A percentile compares a stretch with the other conserved stretches of the same genome.
These are phyloP conservation scores for Pyrocoelia pectoralis DNA, from an alignment of 2,888 invertebrate species.

Conservation along the genomic window DNA sequence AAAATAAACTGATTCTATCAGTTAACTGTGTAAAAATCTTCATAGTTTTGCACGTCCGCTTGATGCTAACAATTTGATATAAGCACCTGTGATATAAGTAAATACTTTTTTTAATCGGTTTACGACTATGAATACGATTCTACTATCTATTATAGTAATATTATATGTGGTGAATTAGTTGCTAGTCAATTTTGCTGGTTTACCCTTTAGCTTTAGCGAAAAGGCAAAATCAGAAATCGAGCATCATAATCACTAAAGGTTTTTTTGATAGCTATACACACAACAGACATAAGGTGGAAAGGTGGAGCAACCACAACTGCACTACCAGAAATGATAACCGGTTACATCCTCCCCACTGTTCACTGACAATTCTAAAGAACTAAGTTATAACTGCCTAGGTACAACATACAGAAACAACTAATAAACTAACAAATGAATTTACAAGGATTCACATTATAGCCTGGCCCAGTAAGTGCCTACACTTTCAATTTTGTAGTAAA, in stretches of 20 bases:
- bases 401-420: constrained; percentile 59
- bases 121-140: constrained; percentile 61
- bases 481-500: no score
- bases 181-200: constrained; percentile 17
- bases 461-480: no score
- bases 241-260: constrained; percentile 29
- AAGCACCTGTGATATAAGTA: no score
- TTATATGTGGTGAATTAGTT: constrained; percentile 40
- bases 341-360: constrained; percentile 33
- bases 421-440: no score
- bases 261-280: constrained; percentile 46
- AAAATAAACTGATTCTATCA: constrained; percentile 67
- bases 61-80: constrained; percentile 48
- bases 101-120: constrained; percentile 55
- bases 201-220: constrained; percentile 10
- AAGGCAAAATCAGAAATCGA: constrained; percentile 24
- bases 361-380: constrained; percentile 44
- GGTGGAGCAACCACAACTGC: constrained; percentile 48
- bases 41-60: constrained; percentile 42
- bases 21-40: constrained; percentile 65
- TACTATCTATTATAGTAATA: constrained; percentile 58
- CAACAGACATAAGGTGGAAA: constrained; percentile 52
- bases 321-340: constrained; percentile 54
- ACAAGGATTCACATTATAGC: no score
- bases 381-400: constrained; percentile 53